A percentile compares a stretch with the other conserved stretches of the same genome.
phyloP scores from a whole-genome alignment of 2,113 vertebrate species.

The Clarias gariepinus region DNA sequence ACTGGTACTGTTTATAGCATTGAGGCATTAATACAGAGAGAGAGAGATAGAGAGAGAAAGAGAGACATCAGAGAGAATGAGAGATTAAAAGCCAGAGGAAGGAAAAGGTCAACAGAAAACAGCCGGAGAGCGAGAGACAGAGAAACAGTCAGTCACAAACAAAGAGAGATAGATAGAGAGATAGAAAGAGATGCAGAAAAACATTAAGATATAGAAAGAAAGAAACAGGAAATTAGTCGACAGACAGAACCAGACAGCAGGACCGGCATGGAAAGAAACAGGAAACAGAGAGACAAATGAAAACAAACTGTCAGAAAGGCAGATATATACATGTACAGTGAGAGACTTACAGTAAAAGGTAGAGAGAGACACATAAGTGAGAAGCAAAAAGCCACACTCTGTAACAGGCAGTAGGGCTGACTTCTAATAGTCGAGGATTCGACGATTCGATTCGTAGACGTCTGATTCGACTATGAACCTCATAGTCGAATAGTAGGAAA shows the following conservation, averaged over 20 bases:
- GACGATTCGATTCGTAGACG: no score
- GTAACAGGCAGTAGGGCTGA: no score
- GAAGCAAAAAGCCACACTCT: no score
- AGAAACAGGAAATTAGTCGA: not conserved
- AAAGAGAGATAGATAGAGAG: not conserved
- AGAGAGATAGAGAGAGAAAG: not conserved
- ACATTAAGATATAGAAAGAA: not conserved
- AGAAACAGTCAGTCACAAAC: not conserved
- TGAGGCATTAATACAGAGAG: not conserved
- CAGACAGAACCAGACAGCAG: not conserved
- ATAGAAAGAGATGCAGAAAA: not conserved
- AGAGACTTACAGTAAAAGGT: not conserved
- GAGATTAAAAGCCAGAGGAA: not conserved
- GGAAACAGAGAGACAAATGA: not conserved
- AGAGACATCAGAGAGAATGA: not conserved
- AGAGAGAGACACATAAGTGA: no score
- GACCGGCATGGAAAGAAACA: not conserved
- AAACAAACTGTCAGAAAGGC: no score
- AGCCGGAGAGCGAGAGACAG: not conserved
- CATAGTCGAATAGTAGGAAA: no score
- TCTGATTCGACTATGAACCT: no score
- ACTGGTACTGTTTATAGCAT: not conserved
- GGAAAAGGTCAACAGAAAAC: not conserved
- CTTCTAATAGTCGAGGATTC: no score
- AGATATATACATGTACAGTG: not conserved